Base-by-base conservation (phyloP, 2,113 vertebrate species). In the Peromyscus californicus region DNA sequence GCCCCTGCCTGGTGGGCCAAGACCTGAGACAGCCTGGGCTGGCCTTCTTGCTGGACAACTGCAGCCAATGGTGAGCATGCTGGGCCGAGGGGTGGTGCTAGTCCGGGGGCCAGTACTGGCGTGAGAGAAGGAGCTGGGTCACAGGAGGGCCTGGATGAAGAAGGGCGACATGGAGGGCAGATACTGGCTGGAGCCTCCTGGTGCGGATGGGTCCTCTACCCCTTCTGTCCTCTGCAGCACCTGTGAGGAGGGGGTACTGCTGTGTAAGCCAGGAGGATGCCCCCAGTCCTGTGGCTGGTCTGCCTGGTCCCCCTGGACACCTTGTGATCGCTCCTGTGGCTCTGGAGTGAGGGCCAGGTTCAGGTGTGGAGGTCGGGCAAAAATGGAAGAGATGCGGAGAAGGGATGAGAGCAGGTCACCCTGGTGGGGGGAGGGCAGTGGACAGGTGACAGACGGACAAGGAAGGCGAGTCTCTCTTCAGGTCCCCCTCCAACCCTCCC, bases 281-380 rank as follows among this genome's bases (percentile, higher is more conserved):
- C 96, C 98, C 0, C 61, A 90, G 1, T n/a, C 89, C 96, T 99
- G 99, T n/a, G 98, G 98, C 63, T 99, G 99, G 99, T 99, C 99
- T 0, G 97, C 98, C 31, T 99, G 99, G 99, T 99, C 99, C 0
- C 98, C 99, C 0, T 99, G 99, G 99, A 98, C 99, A 1, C 98
- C 98, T 1, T 99, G 99, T 74, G 99, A 99, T 90, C 98, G 96
- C 21, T 98, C 98, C 85, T 99, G 99, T 85, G 99, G 99, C 31
- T 85, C 97, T 0, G 99, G 99, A 26, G 83, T 99, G 24, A 98
- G 99, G 96, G 98, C 99, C 54, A 98, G 99, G 65, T 99, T 99
- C 98, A 99, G 99, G 99, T 99, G 82, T 67, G 39, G 2, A 16
- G 17, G 1, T 57, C 29, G 1, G 15, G 3, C 15, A 33, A 36